Conservation (phyloP, 1,140 invertebrate species). For the Anagrus nilaparvatae region DNA sequence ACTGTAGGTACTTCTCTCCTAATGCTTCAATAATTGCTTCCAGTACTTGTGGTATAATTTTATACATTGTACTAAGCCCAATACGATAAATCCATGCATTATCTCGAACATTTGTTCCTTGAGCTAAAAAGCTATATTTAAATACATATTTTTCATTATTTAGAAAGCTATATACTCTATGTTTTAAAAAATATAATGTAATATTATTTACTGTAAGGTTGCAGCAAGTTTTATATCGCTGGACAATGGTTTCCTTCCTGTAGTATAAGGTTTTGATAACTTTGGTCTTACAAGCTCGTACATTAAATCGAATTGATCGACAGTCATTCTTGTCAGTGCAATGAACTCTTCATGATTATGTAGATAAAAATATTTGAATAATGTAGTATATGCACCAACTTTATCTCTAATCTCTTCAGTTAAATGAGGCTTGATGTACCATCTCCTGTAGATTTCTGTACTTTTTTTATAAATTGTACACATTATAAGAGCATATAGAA, state of each 20-base stretch:
- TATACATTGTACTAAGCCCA: background rate
- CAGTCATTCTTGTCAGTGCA: background rate
- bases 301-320: background rate
- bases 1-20: background rate
- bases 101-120: background rate
- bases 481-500: too few relatives aligned
- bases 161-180: too few relatives aligned
- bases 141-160: background rate
- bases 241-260: background rate
- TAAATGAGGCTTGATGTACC: background rate
- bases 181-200: background rate
- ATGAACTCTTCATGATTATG: background rate
- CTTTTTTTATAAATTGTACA: too few relatives aligned
- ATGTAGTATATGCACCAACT: background rate
- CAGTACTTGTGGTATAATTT: background rate
- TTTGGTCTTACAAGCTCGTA: background rate
- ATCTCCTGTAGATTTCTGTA: too few relatives aligned
- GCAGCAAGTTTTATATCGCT: background rate
- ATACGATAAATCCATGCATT: background rate
- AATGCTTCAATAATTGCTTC: background rate
- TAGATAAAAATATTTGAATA: background rate
- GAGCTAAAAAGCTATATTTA: background rate
- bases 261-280: background rate
- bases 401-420: background rate
- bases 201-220: slow-evolving; percentile 1